A percentile compares a stretch with the other conserved stretches of the same genome.
phyloP scores from a whole-genome alignment of 2,888 invertebrate genomes.

The Meandrusa payeni region DNA sequence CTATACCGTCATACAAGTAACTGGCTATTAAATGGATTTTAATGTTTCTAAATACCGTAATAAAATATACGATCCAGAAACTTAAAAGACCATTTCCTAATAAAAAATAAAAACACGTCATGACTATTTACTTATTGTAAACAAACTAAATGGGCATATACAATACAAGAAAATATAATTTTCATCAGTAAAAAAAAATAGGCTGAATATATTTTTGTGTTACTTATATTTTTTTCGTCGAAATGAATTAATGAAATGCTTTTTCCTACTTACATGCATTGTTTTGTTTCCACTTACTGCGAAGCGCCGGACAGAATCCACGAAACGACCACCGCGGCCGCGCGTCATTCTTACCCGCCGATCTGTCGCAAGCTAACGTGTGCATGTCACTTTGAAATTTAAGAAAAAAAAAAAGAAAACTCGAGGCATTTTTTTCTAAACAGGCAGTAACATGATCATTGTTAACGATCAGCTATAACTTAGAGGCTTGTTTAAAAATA shows the following conservation, averaged over 20 bases:
- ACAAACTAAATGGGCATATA: too few species aligned
- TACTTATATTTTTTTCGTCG: neutral
- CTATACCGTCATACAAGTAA: too few species aligned
- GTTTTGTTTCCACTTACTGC: slow-evolving; percentile 17
- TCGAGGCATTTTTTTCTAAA: slow-evolving; percentile 41
- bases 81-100: too few species aligned
- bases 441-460: slow-evolving; percentile 40
- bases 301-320: slow-evolving; percentile 15
- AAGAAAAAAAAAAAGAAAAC: slow-evolving; percentile 51
- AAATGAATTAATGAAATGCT: slow-evolving; percentile 9
- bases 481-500: slow-evolving; percentile 50
- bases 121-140: too few species aligned
- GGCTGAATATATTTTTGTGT: too few species aligned
- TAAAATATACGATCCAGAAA: too few species aligned
- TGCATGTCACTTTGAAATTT: slow-evolving; percentile 62
- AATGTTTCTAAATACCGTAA: too few species aligned
- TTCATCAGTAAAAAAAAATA: too few species aligned
- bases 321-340: slow-evolving; percentile 8
- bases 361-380: slow-evolving; percentile 62
- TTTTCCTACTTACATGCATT: slow-evolving; percentile 17
- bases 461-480: slow-evolving; percentile 39
- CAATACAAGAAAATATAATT: too few species aligned
- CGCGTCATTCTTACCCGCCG: slow-evolving; percentile 52
- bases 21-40: too few species aligned
- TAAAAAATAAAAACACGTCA: too few species aligned